Base-by-base conservation (phyloP, 2,888 invertebrate species). In the Cenopis cana region DNA sequence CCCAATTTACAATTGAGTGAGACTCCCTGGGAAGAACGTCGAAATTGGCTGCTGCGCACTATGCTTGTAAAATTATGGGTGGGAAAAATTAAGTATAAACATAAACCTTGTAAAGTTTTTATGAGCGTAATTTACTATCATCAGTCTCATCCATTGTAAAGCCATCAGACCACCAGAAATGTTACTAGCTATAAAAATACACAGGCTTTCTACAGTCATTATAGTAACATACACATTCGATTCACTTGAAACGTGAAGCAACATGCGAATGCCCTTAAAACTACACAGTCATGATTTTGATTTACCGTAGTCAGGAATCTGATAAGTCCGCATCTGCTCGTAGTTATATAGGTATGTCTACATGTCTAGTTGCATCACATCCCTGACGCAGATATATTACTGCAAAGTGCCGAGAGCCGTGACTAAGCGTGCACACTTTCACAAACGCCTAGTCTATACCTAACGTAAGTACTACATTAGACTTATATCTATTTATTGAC, bases 371-470 rank as follows among this genome's bases (percentile, higher is more conserved):
- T 89, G 84, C 88, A 85, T 89, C 88, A 89, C 80, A 77, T 73
- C 70, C 71, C 78, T 85, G 87, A 88, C 85, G 82, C 81, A 86
- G 85, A 89, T 79, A 81, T 83, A 89, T 87, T 85, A 85, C 83
- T 87, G 77, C 78, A 82, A 78, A 79, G 81, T 79, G 78, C 75
- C 79, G 81, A 82, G 82, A 84, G 81, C 87, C 89, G 85, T 88
- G 86, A 89, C 89, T 86, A 82, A 82, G 84, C 85, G 84, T 81
- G 81, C 76, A 82, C 82, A 89, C 87, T 90, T 89, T 90, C 88
- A 86, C 87, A 87, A 89, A 81, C 81, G 80, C 85, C 85, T 87
- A 82, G 82, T 67, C 80, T 74, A 76, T 67, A 54, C n/a, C 76
- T 70, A 70, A 76, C 75, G 69, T 52, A 67, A 62, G 41, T 38